Evolutionary conservation across 2,888 invertebrate species (phyloP), one percentile per base, ranked within the genome.

Genomic region (Stratiomys singularior): DNA sequence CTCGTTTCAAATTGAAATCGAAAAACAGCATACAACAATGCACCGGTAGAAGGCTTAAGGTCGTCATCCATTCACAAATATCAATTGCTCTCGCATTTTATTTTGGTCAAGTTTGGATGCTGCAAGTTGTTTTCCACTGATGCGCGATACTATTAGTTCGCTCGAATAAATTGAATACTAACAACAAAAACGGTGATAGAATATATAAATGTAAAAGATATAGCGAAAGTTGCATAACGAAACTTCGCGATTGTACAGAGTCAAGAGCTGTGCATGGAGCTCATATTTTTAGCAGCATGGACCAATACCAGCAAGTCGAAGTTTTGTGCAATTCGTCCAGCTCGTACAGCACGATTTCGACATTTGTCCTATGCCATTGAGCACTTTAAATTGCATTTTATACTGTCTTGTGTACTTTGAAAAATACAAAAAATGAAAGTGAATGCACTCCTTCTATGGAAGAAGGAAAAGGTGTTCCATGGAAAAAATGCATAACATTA

Each of bases 311-410:
- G 47, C 23, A 60, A 37, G 37, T 30, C 37, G 37, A 74, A 15
- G 15, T 13, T 58, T 58, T 25, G 1, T 37, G 60, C 21, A 37
- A 4, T 25, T 60, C 71, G 71, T 28, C 25, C 44, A 74, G 74
- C 74, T 60, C 71, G 71, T 28, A n/a, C 44, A 74, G 74, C 74
- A 74, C 74, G 74, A 74, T 37, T 37, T 74, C 74, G 74, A 58
- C 74, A 74, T 74, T 74, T 74, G 44, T n/a, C 52, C 37, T 52
- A 15, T 4, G 52, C 37, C 37, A 5, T 37, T 37, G 37, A 37
- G 37, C 37, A 37, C 37, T 37, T 37, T 37, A 37, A 37, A 37
- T 37, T 37, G 37, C 37, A 37, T 37, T 37, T 37, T 52, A 15
- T 52, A 13, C n/a, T n/a, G 15, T 13, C 15, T 13, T 9, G 52